Evolutionary conservation across 2,888 invertebrate genomes (phyloP), one percentile per base, ranked within the genome.

Genomic region (Platerodrilus igneus): DNA sequence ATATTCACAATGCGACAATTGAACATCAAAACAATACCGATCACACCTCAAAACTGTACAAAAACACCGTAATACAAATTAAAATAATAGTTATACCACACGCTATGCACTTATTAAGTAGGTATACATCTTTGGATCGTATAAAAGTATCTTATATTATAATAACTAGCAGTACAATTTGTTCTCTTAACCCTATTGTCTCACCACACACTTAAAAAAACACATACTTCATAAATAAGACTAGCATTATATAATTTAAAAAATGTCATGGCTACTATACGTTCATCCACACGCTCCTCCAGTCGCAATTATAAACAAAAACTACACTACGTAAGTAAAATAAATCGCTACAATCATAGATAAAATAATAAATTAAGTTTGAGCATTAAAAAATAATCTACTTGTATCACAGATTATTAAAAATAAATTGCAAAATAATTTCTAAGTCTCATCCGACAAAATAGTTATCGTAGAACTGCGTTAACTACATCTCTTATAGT

Each of bases 401-500:
- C 59, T 59, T 62, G 63, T 68, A 68, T 68, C 68, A 68, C 68
- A 68, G 68, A 63, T 66, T 57, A 63, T 64, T 66, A 64, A 67
- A 67, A 64, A 60, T 46, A 47, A 51, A 41, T n/a, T n/a, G n/a
- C n/a, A n/a, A n/a, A n/a, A n/a, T n/a, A n/a, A n/a, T n/a, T n/a
- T 28, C 9, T 27, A 10, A 13, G 15, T 14, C 14, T 28, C n/a
- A 9, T 14, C 13, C 10, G n/a, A 9, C n/a, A n/a, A n/a, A n/a
- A n/a, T n/a, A n/a, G n/a, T 52, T 65, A 68, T 60, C 68, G 64
- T 47, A 64, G 61, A 62, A 87, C 81, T 56, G 84, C 81, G 59
- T 83, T 81, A 48, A 83, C 78, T 41, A 87, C 78, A 59, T 87
- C 86, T 55, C 76, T 77, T 47, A 82, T 75, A 37, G 80, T 78